Conservation (phyloP, 2,797 vertebrate genomes). For the Dermochelys coriacea region DNA sequence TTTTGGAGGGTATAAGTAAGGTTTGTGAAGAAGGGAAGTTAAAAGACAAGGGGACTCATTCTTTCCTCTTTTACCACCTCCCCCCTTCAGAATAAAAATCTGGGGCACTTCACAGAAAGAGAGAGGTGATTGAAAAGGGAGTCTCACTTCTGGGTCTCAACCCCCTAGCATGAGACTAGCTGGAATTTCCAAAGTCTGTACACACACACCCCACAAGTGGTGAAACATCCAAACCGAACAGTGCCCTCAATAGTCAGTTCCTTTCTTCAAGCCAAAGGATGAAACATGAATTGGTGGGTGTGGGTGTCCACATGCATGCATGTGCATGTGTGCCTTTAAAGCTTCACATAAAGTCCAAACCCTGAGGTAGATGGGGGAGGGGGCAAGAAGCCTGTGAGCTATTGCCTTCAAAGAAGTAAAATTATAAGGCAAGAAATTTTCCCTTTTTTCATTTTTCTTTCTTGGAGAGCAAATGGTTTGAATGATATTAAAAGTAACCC, state of each 20-base stretch:
- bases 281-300: not conserved
- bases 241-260: not conserved
- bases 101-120: not conserved
- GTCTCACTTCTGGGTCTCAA: not conserved
- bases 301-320: not conserved
- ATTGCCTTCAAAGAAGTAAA: not conserved
- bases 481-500: not conserved
- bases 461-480: not conserved
- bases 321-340: not conserved
- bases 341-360: not conserved
- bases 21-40: not conserved
- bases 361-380: not conserved
- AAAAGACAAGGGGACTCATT: not conserved
- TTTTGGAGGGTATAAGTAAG: not conserved
- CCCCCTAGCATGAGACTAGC: not conserved
- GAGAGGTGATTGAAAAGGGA: accelerated
- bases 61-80: not conserved
- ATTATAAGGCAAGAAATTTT: not conserved
- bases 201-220: not conserved
- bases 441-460: not conserved
- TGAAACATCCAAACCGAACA: not conserved
- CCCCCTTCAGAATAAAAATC: not conserved
- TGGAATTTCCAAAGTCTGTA: not conserved
- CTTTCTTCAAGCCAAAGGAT: not conserved
- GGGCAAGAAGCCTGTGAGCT: not conserved